phyloP scores from a whole-genome alignment of 2,888 invertebrate species.

The Platypus cylindrus region DNA sequence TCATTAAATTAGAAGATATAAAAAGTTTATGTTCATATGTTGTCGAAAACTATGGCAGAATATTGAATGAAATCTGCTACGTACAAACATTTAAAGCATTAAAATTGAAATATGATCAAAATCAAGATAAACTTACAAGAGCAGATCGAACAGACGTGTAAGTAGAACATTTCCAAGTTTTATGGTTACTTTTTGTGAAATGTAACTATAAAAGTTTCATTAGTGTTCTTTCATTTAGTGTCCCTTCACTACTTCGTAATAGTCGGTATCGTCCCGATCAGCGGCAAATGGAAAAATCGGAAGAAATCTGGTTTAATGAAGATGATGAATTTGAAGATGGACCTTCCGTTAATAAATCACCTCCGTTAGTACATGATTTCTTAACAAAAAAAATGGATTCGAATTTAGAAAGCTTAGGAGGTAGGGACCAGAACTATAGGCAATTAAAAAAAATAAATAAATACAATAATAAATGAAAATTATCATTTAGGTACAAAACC shows the following conservation, averaged over 20 bases:
- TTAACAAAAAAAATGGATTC: slow-evolving; percentile 45
- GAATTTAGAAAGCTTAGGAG: slow-evolving; percentile 46
- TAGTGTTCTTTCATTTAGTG: slow-evolving; percentile 37
- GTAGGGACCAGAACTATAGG: too few relatives aligned
- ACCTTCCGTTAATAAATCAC: slow-evolving; percentile 27
- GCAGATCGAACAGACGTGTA: too few relatives aligned
- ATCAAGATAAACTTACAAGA: slow-evolving; percentile 80
- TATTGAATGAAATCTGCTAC: slow-evolving; percentile 85
- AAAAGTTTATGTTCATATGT: slow-evolving; percentile 85
- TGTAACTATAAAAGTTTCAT: not conserved
- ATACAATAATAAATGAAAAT: not conserved
- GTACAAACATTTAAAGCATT: slow-evolving; percentile 96
- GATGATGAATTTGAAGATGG: slow-evolving; percentile 85
- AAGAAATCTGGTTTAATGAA: slow-evolving; percentile 98
- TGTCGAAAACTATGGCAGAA: slow-evolving; percentile 82
- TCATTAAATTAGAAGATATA: slow-evolving; percentile 88
- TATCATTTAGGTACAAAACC: not conserved
- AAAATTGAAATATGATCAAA: slow-evolving; percentile 80
- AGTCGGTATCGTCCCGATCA: slow-evolving; percentile 82
- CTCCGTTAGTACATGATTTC: slow-evolving; percentile 30
- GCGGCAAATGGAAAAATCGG: slow-evolving; percentile 89
- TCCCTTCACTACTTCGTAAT: slow-evolving; percentile 68
- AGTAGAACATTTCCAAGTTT: slow-evolving; percentile 7
- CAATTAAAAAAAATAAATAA: slow-evolving; percentile 1
- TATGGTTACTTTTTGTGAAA: not conserved